Evolutionary conservation across 1,140 invertebrate genomes (phyloP), one percentile per base, ranked within the genome.

Genomic region (Leptinotarsa lineolata): DNA sequence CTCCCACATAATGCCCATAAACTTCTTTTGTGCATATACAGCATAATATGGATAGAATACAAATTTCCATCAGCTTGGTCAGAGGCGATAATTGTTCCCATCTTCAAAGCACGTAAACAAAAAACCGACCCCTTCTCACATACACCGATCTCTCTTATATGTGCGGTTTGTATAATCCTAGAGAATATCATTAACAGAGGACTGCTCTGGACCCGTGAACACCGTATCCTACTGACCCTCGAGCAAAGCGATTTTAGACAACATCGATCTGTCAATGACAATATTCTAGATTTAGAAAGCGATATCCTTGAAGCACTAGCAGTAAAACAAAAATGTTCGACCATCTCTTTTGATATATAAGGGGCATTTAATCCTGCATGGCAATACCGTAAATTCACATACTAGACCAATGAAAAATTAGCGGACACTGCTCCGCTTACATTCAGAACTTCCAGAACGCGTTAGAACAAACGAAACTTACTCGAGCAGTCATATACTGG

Each of bases 131-230:
- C 46, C 3, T 3, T 16, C 70, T 61, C 20, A 3, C 63, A 68
- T 54, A 60, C 72, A 21, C 74, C 74, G 11, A 78, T 78, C 15
- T 74, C 60, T 20, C 64, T 76, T 2, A 78, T 74, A 30, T 76
- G 74, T 64, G 64, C 65, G 11, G 70, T 74, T 70, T 74, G 72
- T 54, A 78, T 76, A 68, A 16, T 76, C 12, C 54, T 78, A 12
- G 77, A 76, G 59, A 78, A 72, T 70, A 78, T 76, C 16, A 68
- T 78, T 5, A 76, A 76, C 60, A 72, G 72, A 46, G 16, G 75
- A 16, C 60, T 76, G 18, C 18, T 58, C 15, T 76, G 77, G 77
- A 30, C 8, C 58, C 54, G 67, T 16, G 72, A 73, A 59, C 11
- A 24, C 6, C 64, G 66, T 58, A 30, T 68, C 15, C 21, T 73